These are phyloP conservation scores for Pontoporia blainvillei DNA, from an alignment of 2,113 vertebrate genomes.

Conservation along the genomic window DNA sequence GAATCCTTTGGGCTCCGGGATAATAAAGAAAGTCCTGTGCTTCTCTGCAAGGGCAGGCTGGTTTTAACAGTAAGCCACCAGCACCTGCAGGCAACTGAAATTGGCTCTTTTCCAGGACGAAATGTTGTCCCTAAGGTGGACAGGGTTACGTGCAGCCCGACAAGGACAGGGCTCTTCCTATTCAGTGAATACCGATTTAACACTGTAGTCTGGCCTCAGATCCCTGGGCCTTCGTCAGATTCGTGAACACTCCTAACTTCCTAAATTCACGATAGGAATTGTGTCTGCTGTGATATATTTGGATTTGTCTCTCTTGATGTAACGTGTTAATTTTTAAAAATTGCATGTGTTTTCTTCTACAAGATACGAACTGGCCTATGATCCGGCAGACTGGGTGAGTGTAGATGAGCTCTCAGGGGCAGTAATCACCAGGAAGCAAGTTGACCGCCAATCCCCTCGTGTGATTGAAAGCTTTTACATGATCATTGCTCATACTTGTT, in stretches of 20 bases:
- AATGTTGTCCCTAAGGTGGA: neutral
- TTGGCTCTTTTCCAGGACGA: neutral
- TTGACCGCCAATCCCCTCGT: constrained; percentile 83
- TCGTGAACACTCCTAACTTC: neutral
- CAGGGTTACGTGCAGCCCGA: rapidly evolving
- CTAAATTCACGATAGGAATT: neutral
- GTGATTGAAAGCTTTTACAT: constrained; percentile 78
- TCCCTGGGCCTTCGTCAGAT: neutral
- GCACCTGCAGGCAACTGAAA: neutral
- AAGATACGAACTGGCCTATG: constrained; percentile 78
- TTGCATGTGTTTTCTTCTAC: neutral
- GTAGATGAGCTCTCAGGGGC: constrained; percentile 81
- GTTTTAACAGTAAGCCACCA: neutral
- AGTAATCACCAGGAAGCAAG: constrained; percentile 74
- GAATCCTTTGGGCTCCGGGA: neutral
- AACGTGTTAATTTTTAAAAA: neutral
- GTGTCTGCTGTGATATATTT: neutral
- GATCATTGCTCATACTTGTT: constrained; percentile 73
- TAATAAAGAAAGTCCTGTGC: rapidly evolving
- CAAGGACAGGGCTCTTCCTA: neutral
- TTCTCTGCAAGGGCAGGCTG: neutral
- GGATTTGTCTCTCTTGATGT: neutral
- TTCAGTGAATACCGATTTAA: rapidly evolving
- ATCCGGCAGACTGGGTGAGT: constrained; percentile 81
- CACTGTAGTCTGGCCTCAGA: rapidly evolving